A percentile compares a stretch with the other conserved stretches of the same genome.
Conservation (phyloP, 1,140 invertebrate genomes). For the Zophobas morio region DNA sequence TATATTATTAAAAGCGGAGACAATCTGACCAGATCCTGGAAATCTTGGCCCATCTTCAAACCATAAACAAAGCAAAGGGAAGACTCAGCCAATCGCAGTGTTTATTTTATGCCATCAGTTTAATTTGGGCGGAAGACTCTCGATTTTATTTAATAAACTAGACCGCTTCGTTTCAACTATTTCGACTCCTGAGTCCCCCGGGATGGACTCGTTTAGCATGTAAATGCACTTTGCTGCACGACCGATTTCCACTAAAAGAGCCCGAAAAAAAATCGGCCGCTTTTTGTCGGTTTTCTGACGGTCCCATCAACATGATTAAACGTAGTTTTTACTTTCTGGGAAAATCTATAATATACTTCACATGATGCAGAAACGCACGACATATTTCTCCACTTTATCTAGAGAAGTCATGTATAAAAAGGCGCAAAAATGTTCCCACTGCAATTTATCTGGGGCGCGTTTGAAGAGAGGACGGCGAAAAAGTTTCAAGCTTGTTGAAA, state of each 20-base stretch:
- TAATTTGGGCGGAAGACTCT: not conserved
- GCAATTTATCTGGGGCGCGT: constrained; percentile 40
- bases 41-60: constrained; percentile 33
- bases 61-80: constrained; percentile 37
- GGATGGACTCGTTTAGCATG: not conserved
- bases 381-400: constrained; percentile 46
- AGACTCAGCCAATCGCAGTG: constrained; percentile 17
- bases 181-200: too few relatives aligned
- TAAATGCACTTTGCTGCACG: constrained; percentile 18
- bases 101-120: constrained; percentile 2
- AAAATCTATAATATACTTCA: constrained; percentile 43
- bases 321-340: constrained; percentile 37
- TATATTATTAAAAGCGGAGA: constrained; percentile 46
- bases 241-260: not conserved
- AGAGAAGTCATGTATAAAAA: constrained; percentile 45
- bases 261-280: not conserved
- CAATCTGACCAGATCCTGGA: constrained; percentile 43
- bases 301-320: constrained; percentile 44
- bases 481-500: constrained; percentile 30
- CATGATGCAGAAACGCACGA: constrained; percentile 34
- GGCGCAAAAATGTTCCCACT: constrained; percentile 28
- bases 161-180: not conserved
- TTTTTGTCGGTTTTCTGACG: constrained; percentile 30
- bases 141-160: constrained; percentile 27
- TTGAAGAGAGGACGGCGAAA: constrained; percentile 11